Evolutionary conservation across 2,888 invertebrate genomes (phyloP), one percentile per base, ranked within the genome.

Genomic region (Malacosoma neustria): DNA sequence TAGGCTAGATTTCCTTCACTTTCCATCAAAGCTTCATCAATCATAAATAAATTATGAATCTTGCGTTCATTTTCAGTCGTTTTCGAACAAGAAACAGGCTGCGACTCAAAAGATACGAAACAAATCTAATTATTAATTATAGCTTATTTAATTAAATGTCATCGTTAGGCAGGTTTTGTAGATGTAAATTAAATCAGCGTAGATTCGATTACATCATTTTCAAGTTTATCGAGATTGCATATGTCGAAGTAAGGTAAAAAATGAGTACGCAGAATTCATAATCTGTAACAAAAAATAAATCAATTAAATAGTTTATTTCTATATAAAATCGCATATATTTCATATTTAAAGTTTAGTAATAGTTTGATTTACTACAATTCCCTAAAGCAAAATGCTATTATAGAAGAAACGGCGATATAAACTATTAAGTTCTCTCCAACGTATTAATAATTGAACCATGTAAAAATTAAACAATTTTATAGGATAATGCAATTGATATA

Each of bases 201-300:
- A 9, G 22, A 22, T 22, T 22, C 4, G n/a, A 34, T 30, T 30
- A 31, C 11, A 35, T 11, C 29, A 9, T 13, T 12, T 34, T 30
- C 45, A 42, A 13, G 15, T 31, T 44, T 66, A 56, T 30, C 57
- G 60, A 12, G 59, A 41, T 41, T 76, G 71, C 63, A 79, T 65
- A 35, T 76, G 50, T n/a, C 70, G 62, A 6, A 79, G 52, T 29
- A 80, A 45, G 35, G 75, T 72, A 40, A 70, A 77, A 42, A 74
- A 72, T 1, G 80, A 80, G 44, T 77, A 77, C 1, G 76, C 64
- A 2, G 77, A 61, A 43, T 77, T 76, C 52, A 79, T 74, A 36
- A 79, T 72, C 79, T 77, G 72, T 39, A 77, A 77, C 30, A 37
- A 46, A 46, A 45, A 32, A 36, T 13, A 30, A 34, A 11, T 14